A percentile compares a stretch with the other conserved stretches of the same genome.
Conservation (phyloP, 1,140 invertebrate species). For the Bombus breviceps region DNA sequence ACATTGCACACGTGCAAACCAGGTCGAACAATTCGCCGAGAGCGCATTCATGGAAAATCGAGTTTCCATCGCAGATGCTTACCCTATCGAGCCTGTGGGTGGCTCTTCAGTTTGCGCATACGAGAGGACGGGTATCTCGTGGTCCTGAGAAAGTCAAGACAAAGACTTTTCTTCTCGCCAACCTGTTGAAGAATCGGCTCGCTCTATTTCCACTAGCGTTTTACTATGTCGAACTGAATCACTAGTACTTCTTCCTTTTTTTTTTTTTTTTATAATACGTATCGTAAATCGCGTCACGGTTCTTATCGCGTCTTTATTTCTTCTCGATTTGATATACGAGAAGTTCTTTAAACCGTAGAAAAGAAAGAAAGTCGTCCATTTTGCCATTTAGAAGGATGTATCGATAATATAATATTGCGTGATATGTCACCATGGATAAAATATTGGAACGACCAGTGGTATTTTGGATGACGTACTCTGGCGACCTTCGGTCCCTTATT, state of each 20-base stretch:
- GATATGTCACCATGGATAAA: no score
- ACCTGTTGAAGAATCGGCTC: constrained; percentile 73
- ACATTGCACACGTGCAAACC: constrained; percentile 63
- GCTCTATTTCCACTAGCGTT: constrained; percentile 37
- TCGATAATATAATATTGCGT: no score
- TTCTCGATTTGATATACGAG: background rate
- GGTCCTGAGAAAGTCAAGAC: constrained; percentile 68
- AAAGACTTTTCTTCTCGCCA: constrained; percentile 70
- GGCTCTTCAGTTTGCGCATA: constrained; percentile 60
- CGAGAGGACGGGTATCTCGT: constrained; percentile 46
- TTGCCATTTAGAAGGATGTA: no score
- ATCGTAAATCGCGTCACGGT: background rate
- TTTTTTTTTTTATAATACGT: background rate
- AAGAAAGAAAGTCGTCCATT: background rate
- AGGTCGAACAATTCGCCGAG: constrained; percentile 68
- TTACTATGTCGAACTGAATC: constrained; percentile 15
- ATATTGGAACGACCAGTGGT: background rate
- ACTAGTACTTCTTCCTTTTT: background rate
- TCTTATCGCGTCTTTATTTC: background rate
- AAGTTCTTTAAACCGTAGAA: background rate
- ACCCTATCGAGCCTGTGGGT: constrained; percentile 52
- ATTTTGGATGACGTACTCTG: background rate
- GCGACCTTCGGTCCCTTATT: background rate
- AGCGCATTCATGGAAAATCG: constrained; percentile 73
- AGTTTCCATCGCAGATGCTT: constrained; percentile 76